Percentiles rank a stretch among this genome's conserved stretches.
These are phyloP conservation scores for Cyclophora albipunctata DNA, from an alignment of 2,888 invertebrate genomes.

Conservation along the genomic window DNA sequence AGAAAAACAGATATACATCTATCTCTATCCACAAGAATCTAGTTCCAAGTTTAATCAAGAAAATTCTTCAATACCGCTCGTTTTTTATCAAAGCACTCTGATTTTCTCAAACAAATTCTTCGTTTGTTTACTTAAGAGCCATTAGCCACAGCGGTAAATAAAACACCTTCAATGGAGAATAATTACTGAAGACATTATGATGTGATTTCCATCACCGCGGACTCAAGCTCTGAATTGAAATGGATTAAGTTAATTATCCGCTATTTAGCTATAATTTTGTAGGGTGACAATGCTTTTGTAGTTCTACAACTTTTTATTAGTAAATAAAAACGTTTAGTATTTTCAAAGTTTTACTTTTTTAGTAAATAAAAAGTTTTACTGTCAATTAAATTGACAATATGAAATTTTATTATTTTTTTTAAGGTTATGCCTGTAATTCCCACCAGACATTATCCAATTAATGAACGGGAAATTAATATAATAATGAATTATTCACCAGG, in stretches of 20 bases:
- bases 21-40: no score
- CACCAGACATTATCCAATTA: no score
- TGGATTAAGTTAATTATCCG: constrained; percentile 11
- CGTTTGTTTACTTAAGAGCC: not conserved
- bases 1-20: no score
- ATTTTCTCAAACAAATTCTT: not conserved
- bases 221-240: constrained; percentile 13
- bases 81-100: not conserved
- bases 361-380: no score
- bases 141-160: not conserved
- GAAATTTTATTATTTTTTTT: not conserved
- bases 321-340: not conserved
- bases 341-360: no score
- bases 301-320: not conserved
- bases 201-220: constrained; percentile 6
- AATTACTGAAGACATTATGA: constrained; percentile 3
- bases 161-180: not conserved
- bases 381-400: not conserved
- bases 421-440: not conserved
- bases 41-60: no score
- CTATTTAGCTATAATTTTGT: constrained; percentile 12
- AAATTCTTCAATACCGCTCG: no score
- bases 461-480: no score
- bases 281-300: constrained; percentile 1
- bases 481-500: no score